Evolutionary conservation across 2,888 invertebrate species (phyloP).

Genomic region (Microctonus aethiopoides): DNA sequence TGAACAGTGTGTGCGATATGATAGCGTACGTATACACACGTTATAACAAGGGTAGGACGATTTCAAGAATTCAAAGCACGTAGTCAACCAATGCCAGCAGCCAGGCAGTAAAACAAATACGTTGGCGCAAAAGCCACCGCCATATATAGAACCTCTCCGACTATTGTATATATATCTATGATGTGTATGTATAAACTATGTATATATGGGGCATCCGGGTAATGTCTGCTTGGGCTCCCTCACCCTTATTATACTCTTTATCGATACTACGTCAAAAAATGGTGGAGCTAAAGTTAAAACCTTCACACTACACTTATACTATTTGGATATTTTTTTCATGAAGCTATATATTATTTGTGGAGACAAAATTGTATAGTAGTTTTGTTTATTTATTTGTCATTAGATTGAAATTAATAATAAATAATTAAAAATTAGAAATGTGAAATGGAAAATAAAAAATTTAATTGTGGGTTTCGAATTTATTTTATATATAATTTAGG

Average conservation of each 20-base stretch:
- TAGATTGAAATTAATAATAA: no score
- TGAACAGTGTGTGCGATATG: conserved; percentile 40
- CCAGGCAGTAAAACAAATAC: conserved; percentile 67
- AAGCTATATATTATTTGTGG: no score
- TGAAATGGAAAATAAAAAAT: no score
- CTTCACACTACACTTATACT: neutral
- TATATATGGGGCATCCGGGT: conserved; percentile 18
- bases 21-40: no score
- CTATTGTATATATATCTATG: conserved; percentile 56
- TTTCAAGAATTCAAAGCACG: conserved; percentile 67
- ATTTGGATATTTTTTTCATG: no score
- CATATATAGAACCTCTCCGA: conserved; percentile 42
- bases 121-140: conserved; percentile 48
- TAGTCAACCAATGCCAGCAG: conserved; percentile 66
- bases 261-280: conserved; percentile 42
- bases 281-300: neutral
- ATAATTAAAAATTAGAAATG: no score
- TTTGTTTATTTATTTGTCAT: no score
- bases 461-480: no score
- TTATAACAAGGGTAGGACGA: conserved; percentile 62
- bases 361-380: no score
- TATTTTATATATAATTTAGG: no score
- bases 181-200: conserved; percentile 33
- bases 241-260: conserved; percentile 48
- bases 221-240: neutral